Base-by-base conservation (phyloP, 2,888 invertebrate species). In the Caenorhabditis becei region DNA sequence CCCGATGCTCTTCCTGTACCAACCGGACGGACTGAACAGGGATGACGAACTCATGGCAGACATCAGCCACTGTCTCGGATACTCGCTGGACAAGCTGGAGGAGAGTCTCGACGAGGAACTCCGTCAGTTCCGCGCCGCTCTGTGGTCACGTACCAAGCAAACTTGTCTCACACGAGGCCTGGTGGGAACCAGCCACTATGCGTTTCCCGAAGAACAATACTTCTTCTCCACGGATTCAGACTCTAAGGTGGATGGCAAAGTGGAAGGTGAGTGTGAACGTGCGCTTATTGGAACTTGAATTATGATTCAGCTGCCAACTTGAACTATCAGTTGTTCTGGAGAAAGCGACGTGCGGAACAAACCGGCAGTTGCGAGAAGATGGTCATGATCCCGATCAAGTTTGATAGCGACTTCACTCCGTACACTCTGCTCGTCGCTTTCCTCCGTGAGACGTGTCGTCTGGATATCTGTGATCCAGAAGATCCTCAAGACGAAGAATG, bases 131-230 rank as follows among this genome's bases (percentile, higher is more conserved):
- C 69, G 86, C 24, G 74, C 82, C 10, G 58, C 67, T 24, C 63
- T 85, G 2, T 85, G 80, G 56, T 8, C 66, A 3, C 28, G 49
- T 4, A 77, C 77, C 5, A 77, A 72, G 44, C n/a, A 56, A 11
- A 62, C 81, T 2, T 71, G 69, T 26, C 18, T 61, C 20, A 32
- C 24, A 11, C 77, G 86, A 20, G 85, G 86, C 10, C 49, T 72
- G 18, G 79, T 71, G 8, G 88, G 87, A n/a, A 70, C 79, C 11
- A 61, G 75, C 10, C 90, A 90, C 79, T 89, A 88, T 72, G 89
- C 89, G n/a, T 90, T 90, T 53, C 88, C 90, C 3, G 89, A 90
- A 71, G 90, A 89, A 37, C 82, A 78, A 16, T 78, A 84, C 20
- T 49, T 82, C 20, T 75, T 69, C 16, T 41, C 51, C 14, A 59